A percentile compares a stretch with the other conserved stretches of the same genome.
Evolutionary conservation across 92 coral and sea anemone species (phyloP).

Genomic region (Porites cylindrica): DNA sequence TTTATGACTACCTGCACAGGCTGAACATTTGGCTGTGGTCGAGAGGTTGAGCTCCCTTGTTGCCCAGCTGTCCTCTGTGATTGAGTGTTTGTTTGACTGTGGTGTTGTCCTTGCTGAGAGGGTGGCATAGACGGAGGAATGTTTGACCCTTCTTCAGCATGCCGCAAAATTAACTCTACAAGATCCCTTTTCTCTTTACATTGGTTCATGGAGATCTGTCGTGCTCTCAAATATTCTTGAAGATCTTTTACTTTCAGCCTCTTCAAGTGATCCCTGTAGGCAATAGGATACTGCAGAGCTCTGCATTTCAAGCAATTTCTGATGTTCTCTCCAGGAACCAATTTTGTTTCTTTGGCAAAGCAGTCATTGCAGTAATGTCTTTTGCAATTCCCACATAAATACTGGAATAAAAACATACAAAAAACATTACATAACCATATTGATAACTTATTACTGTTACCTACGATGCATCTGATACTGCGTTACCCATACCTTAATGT

Average conservation of each 20-base stretch:
- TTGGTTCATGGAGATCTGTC: conserved; percentile 71
- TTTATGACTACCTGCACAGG: conserved; percentile 28
- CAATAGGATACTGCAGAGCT: conserved; percentile 77
- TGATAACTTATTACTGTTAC: not conserved
- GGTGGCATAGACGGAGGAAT: conserved; percentile 16
- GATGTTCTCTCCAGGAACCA: conserved; percentile 62
- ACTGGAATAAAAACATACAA: conserved; percentile 49
- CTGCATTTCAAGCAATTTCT: conserved; percentile 88
- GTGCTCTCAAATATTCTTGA: conserved; percentile 77
- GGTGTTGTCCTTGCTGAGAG: conserved; percentile 37
- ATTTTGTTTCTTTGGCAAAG: conserved; percentile 75
- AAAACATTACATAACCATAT: not conserved
- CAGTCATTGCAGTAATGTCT: conserved; percentile 80
- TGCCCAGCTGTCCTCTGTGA: conserved; percentile 9
- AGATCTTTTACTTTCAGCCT: conserved; percentile 83
- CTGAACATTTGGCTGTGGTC: conserved; percentile 10
- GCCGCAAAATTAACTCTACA: conserved; percentile 82
- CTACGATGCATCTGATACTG: too few relatives aligned
- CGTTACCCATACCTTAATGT: too few relatives aligned
- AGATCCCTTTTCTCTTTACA: conserved; percentile 94
- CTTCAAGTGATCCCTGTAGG: conserved; percentile 77
- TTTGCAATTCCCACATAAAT: conserved; percentile 78
- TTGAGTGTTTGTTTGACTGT: conserved; percentile 15
- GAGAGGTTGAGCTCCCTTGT: conserved; percentile 20
- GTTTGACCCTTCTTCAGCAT: conserved; percentile 62